Conservation (phyloP, 2,888 invertebrate genomes). For the Gonocerus acuteangulatus region DNA sequence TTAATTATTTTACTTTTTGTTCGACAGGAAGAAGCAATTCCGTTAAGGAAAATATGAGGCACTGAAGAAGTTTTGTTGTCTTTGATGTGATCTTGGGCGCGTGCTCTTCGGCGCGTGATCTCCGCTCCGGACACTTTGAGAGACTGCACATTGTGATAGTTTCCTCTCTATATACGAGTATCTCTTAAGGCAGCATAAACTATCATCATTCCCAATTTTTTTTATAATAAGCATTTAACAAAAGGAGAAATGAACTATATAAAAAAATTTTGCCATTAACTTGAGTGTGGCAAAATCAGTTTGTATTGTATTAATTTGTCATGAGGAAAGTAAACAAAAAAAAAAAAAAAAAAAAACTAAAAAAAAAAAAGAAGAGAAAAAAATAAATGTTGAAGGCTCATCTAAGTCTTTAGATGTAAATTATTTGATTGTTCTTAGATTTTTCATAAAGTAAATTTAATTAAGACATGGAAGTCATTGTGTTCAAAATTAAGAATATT, state of each 20-base stretch:
- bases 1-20: conserved; percentile 1
- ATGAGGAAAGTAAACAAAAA: neutral
- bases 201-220: conserved; percentile 13
- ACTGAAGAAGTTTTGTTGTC: conserved; percentile 9
- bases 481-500: conserved; percentile 23
- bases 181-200: conserved; percentile 1
- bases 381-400: conserved; percentile 12
- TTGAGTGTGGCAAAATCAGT: neutral
- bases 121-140: neutral
- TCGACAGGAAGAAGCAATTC: conserved; percentile 21
- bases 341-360: neutral
- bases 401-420: conserved; percentile 10
- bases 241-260: neutral
- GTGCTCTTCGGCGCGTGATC: too few relatives aligned
- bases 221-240: neutral
- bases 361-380: neutral
- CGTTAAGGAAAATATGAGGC: conserved; percentile 26
- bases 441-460: conserved; percentile 12
- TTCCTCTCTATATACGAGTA: conserved; percentile 8
- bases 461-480: conserved; percentile 18
- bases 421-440: conserved; percentile 20
- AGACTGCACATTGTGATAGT: conserved; percentile 22
- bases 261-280: neutral
- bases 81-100: neutral
- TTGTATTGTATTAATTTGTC: conserved; percentile 12